These are phyloP conservation scores for Molorchus minor DNA, from an alignment of 2,888 invertebrate genomes.

Conservation along the genomic window DNA sequence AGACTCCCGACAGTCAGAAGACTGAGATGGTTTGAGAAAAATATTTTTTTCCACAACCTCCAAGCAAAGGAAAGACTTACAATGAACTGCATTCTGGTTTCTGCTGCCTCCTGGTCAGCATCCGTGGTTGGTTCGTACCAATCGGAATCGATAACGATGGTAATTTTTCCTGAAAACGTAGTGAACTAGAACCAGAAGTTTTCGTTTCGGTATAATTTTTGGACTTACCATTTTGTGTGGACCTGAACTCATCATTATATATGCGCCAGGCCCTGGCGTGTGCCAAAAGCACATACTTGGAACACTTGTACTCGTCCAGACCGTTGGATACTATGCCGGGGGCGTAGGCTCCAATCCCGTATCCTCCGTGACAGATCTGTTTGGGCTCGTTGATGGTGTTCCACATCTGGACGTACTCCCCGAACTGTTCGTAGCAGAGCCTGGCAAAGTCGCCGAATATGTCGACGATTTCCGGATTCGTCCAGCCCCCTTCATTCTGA, in stretches of 20 bases:
- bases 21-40: no score
- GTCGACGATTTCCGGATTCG: slow-evolving; percentile 65
- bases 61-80: no score
- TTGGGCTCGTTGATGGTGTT: slow-evolving; percentile 66
- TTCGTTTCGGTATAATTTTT: no score
- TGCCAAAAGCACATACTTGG: slow-evolving; percentile 71
- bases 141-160: no score
- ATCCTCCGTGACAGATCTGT: slow-evolving; percentile 50
- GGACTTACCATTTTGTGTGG: slow-evolving; percentile 65
- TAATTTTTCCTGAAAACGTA: no score
- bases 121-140: no score
- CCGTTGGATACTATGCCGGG: slow-evolving; percentile 62
- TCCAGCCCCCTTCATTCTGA: slow-evolving; percentile 62
- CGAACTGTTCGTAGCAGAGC: slow-evolving; percentile 55
- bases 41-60: no score
- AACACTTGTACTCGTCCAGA: slow-evolving; percentile 70
- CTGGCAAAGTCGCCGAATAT: slow-evolving; percentile 67
- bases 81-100: no score
- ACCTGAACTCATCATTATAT: slow-evolving; percentile 70
- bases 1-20: no score
- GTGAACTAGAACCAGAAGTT: no score
- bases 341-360: slow-evolving; percentile 49
- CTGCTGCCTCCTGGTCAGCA: no score
- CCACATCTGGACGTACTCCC: slow-evolving; percentile 60
- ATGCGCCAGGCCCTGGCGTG: slow-evolving; percentile 74